Evolutionary conservation across 2,888 invertebrate species (phyloP).

Genomic region (Tigriopus californicus): DNA sequence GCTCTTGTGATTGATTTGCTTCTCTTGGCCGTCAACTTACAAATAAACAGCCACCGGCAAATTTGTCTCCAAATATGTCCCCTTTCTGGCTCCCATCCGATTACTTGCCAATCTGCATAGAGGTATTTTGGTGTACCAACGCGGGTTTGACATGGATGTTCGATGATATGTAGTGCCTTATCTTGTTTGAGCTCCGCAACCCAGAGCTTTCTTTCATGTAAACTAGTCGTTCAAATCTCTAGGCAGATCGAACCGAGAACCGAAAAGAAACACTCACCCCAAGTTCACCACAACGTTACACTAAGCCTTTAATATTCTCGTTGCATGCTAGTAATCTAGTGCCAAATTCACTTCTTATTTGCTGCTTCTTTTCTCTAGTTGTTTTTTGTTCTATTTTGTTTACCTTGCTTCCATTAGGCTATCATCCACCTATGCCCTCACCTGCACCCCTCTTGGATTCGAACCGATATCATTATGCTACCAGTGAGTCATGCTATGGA

Average conservation of each 20-base stretch:
- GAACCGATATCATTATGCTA: no score
- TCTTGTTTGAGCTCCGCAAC: no score
- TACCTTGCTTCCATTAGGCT: not conserved
- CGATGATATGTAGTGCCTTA: no score
- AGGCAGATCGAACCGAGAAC: no score
- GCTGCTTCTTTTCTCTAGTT: not conserved
- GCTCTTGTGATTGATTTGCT: not conserved
- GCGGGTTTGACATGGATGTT: no score
- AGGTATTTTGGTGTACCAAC: not conserved
- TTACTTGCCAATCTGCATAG: conserved; percentile 1
- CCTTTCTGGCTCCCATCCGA: conserved; percentile 11
- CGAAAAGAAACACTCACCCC: no score
- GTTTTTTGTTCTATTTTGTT: not conserved
- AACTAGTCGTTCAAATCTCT: no score
- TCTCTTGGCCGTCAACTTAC: not conserved
- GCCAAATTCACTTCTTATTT: not conserved
- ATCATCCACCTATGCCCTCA: not conserved
- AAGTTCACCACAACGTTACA: no score
- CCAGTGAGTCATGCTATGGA: no score
- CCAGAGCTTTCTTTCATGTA: no score
- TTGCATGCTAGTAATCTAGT: no score
- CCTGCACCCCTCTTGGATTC: not conserved
- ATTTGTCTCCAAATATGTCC: conserved; percentile 10
- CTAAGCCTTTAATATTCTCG: no score
- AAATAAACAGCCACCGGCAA: not conserved